Evolutionary conservation across 2,888 invertebrate species (phyloP).

Genomic region (Candidula unifasciata): DNA sequence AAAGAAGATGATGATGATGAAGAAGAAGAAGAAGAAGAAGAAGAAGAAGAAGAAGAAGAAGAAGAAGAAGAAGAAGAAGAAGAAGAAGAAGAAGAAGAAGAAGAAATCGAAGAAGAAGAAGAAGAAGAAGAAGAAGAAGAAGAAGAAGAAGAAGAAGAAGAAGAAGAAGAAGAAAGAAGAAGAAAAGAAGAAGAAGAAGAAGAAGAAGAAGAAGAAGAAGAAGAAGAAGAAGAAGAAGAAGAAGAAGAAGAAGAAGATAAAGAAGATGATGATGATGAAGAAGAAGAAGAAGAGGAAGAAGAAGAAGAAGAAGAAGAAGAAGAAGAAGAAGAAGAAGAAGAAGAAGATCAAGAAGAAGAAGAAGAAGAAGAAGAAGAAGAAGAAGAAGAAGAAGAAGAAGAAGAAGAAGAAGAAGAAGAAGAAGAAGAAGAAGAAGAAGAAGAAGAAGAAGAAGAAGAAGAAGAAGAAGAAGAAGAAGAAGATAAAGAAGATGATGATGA

Average conservation of each 20-base stretch:
- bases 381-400: not conserved
- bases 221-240: not conserved
- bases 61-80: not conserved
- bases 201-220: not conserved
- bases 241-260: not conserved
- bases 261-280: no score
- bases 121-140: not conserved
- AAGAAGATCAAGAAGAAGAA: not conserved
- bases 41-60: no score
- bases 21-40: not conserved
- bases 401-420: not conserved
- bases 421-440: constrained; percentile 10
- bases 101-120: not conserved
- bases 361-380: not conserved
- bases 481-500: not conserved
- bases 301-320: not conserved
- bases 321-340: not conserved
- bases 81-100: not conserved
- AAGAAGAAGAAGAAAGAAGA: not conserved
- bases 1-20: not conserved
- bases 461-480: not conserved
- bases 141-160: not conserved
- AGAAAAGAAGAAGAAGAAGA: not conserved
- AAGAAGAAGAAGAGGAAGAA: not conserved
- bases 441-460: constrained; percentile 24